A percentile compares a stretch with the other conserved stretches of the same genome.
Evolutionary conservation across 1,140 invertebrate species (phyloP).

Genomic region (Drosophila nannoptera): DNA sequence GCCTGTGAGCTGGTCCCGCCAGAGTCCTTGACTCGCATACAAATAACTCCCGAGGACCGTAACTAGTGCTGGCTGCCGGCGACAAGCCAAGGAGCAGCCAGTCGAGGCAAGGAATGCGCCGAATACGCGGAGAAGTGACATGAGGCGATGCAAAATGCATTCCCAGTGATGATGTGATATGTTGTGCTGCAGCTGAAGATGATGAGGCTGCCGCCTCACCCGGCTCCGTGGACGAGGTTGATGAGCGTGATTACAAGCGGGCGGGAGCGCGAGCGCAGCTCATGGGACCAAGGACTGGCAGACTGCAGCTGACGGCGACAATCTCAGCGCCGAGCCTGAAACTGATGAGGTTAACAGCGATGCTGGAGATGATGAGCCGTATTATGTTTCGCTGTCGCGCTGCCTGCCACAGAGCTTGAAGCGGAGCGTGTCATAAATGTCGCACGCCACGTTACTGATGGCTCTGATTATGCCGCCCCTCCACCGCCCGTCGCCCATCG

Average conservation of each 20-base stretch:
- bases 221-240: conserved; percentile 34
- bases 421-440: conserved; percentile 70
- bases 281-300: conserved; percentile 14
- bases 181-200: conserved; percentile 30
- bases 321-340: conserved; percentile 51
- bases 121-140: conserved; percentile 37
- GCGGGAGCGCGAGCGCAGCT: conserved; percentile 12
- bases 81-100: not conserved
- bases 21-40: conserved; percentile 43
- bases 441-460: conserved; percentile 70
- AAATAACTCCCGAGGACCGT: conserved; percentile 10
- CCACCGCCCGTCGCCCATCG: not conserved
- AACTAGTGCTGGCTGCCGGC: not conserved
- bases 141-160: conserved; percentile 64
- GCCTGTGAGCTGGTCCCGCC: conserved; percentile 1
- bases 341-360: conserved; percentile 68
- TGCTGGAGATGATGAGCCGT: conserved; percentile 68
- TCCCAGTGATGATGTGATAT: conserved; percentile 63
- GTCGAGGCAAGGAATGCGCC: conserved; percentile 23
- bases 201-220: conserved; percentile 23
- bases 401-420: conserved; percentile 21
- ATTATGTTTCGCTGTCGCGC: conserved; percentile 57
- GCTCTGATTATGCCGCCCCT: conserved; percentile 53
- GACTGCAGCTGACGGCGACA: conserved; percentile 42
- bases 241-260: conserved; percentile 48